A percentile compares a stretch with the other conserved stretches of the same genome.
Conservation (phyloP, 2,888 invertebrate genomes). For the Sphaerophoria taeniata region DNA sequence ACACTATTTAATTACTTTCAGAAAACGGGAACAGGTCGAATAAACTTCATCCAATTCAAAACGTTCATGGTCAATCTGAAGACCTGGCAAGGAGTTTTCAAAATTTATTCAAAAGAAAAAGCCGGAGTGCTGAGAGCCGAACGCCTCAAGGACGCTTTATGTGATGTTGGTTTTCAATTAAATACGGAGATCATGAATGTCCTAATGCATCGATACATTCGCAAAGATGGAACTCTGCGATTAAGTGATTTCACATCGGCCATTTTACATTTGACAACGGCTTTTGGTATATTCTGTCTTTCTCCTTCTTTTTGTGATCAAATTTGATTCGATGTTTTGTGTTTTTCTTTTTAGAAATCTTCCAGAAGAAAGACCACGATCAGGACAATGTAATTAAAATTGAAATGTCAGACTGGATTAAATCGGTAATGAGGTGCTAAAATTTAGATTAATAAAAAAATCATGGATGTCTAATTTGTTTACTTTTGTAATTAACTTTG, state of each 20-base stretch:
- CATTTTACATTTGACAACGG: constrained; percentile 93
- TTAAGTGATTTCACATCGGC: constrained; percentile 97
- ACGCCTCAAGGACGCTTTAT: constrained; percentile 90
- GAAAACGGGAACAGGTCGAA: constrained; percentile 91
- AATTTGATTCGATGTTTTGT: not conserved
- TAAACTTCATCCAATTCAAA: constrained; percentile 93
- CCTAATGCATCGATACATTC: constrained; percentile 93
- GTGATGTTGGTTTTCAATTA: constrained; percentile 94
- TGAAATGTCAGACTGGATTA: constrained; percentile 87
- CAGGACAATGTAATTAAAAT: constrained; percentile 92
- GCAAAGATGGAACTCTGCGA: constrained; percentile 95
- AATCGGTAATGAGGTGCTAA: constrained; percentile 81
- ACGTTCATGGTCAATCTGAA: constrained; percentile 96
- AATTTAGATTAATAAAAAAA: constrained; percentile 6
- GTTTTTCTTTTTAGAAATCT: constrained; percentile 84
- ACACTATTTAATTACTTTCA: constrained; percentile 78
- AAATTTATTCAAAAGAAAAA: constrained; percentile 94
- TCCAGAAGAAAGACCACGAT: constrained; percentile 90
- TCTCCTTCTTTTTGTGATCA: not conserved
- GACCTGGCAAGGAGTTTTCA: constrained; percentile 95
- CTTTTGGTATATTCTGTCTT: constrained; percentile 88
- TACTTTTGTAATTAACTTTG: constrained; percentile 67
- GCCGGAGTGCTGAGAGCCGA: constrained; percentile 95
- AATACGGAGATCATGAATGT: constrained; percentile 93
- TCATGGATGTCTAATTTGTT: constrained; percentile 45